Conservation (phyloP, 2,888 invertebrate species). For the Dorcus parallelipipedus region DNA sequence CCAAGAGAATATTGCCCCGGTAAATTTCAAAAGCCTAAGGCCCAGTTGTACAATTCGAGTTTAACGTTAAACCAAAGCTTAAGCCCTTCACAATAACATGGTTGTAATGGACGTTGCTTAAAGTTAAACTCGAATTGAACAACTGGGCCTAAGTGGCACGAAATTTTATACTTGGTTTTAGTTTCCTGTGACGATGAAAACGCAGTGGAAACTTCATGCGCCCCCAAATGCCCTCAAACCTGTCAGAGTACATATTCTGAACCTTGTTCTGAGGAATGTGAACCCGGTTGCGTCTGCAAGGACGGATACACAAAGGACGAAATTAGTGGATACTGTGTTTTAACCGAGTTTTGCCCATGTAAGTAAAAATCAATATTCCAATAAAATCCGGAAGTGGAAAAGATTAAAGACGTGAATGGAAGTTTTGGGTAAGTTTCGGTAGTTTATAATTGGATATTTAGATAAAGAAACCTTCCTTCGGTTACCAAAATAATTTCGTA, state of each 20-base stretch:
- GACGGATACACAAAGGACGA: slow-evolving; percentile 6
- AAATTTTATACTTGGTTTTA: background rate
- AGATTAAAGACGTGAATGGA: no score
- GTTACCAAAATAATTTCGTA: no score
- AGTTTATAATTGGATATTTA: background rate
- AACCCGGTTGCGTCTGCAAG: slow-evolving; percentile 16
- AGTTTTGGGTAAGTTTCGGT: background rate
- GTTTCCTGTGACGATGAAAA: background rate
- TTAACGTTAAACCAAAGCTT: no score
- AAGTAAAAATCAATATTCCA: no score
- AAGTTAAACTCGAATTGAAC: no score
- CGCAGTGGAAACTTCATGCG: background rate
- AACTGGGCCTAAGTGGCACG: no score
- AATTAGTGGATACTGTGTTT: slow-evolving; percentile 7
- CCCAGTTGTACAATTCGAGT: no score
- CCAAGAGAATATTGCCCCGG: slow-evolving; percentile 3
- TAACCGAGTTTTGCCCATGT: slow-evolving; percentile 1
- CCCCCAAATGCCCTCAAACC: slow-evolving; percentile 7
- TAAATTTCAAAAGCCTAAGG: no score
- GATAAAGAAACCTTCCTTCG: no score
- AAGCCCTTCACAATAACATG: no score
- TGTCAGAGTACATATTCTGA: slow-evolving; percentile 7
- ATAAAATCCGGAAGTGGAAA: no score
- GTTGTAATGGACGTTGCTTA: no score
- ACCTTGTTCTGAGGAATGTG: slow-evolving; percentile 13